Base-by-base conservation (phyloP, 2,888 invertebrate species). In the Macrophya alboannulata region DNA sequence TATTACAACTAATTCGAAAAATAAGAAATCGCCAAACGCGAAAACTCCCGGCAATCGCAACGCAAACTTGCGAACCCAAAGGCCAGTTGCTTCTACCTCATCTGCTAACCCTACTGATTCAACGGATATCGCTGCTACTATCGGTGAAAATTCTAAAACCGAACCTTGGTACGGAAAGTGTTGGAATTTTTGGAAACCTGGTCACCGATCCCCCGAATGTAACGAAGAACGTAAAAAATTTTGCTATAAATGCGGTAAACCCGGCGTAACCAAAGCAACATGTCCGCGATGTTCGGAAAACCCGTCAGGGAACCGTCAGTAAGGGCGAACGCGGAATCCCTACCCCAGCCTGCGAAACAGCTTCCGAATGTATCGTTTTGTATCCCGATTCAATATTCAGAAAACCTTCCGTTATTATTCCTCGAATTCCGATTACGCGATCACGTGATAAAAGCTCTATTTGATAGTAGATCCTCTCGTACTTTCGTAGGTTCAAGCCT, bases 281-380 rank as follows among this genome's bases (percentile, higher is more conserved):
- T 74, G 74, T 10, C 43, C 74, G 1, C 15, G 45, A 6, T 74
- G 74, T 43, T 74, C 74, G 45, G 74, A 45, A 74, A 74, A 74
- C 45, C 15, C 15, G 21, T 9, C 40, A 45, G 74, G 74, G 45
- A 74, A 43, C 74, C 74, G 74, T n/a, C 21, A 37, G 21, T 21
- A 21, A 25, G 74, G 74, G 45, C 74, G 17, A 21, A 4, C 10
- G 21, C 74, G 74, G 74, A 74, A 74, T 17, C 74, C 74, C 21
- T 6, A 1, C n/a, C n/a, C 1, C 25, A 40, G 45, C 74, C 43
- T 21, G 43, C 40, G 31, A 71, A 9, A 25, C 9, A n/a, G 8
- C 40, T 17, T 9, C 59, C 74, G 45, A 21, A 45, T 10, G 0
- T 21, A 9, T 8, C 21, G 17, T 1, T 55, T 17, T 31, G 37